Evolutionary conservation across 2,113 vertebrate genomes (phyloP).

Genomic region (Axis porcinus): DNA sequence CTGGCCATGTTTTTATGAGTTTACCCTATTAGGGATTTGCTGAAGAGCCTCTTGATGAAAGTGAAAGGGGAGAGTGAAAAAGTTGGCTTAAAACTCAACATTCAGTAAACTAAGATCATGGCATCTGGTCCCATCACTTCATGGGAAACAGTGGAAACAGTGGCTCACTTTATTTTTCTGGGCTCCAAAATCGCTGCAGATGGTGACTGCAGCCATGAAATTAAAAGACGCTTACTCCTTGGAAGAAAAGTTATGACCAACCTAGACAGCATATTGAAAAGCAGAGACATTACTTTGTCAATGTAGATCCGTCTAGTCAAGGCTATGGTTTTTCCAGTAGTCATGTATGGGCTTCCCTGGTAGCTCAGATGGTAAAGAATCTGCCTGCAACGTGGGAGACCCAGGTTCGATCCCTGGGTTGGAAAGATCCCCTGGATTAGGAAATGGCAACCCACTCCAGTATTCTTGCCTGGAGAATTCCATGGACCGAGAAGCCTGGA

Average conservation of each 20-base stretch:
- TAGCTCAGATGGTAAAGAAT: too few species aligned
- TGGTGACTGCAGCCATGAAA: neutral
- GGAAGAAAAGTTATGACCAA: neutral
- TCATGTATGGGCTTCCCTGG: neutral
- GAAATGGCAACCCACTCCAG: too few species aligned
- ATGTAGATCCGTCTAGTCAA: neutral
- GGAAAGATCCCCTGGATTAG: too few species aligned
- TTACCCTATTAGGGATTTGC: neutral
- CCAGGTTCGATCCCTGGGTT: too few species aligned
- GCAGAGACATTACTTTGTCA: neutral
- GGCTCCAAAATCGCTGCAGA: neutral
- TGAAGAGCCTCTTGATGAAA: neutral
- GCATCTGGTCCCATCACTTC: neutral
- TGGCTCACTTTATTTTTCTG: neutral
- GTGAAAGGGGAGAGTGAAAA: neutral
- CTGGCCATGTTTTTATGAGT: neutral
- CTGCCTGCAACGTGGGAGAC: too few species aligned
- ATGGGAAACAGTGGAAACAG: neutral
- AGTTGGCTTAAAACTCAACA: neutral
- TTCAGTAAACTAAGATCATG: neutral
- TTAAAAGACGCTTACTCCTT: neutral
- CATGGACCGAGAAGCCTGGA: too few species aligned
- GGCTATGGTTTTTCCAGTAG: neutral
- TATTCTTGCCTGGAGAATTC: too few species aligned
- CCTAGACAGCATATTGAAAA: neutral